These are phyloP conservation scores for Octodonta nipae DNA, from an alignment of 2,888 invertebrate genomes.

Conservation along the genomic window DNA sequence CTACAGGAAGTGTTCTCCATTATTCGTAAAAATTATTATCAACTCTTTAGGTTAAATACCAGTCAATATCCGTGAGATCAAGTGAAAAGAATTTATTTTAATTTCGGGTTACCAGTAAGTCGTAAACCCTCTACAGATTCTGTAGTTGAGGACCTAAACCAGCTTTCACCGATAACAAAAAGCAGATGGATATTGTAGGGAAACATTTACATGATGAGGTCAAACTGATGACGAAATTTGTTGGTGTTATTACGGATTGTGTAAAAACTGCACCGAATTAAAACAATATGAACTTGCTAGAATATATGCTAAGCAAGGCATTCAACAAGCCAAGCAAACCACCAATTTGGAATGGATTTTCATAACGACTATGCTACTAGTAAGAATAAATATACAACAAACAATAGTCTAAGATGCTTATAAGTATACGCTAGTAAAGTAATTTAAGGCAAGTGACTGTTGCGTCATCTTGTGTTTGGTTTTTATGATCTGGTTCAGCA, in stretches of 20 bases:
- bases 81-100: conserved; percentile 24
- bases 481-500: too few species aligned
- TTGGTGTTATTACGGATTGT: neutral
- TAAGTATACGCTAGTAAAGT: too few species aligned
- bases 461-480: too few species aligned
- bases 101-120: conserved; percentile 27
- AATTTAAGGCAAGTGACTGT: too few species aligned
- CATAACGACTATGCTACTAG: neutral
- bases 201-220: neutral
- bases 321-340: neutral
- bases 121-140: conserved; percentile 31
- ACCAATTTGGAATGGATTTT: neutral
- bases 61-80: conserved; percentile 20
- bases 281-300: neutral
- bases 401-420: too few species aligned
- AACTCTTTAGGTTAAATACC: conserved; percentile 32
- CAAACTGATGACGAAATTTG: neutral
- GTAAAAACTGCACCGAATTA: neutral
- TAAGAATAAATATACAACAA: neutral
- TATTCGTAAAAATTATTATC: conserved; percentile 33
- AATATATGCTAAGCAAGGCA: neutral
- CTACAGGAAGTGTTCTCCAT: conserved; percentile 33
- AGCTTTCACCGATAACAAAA: conserved; percentile 26
- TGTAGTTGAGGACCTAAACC: conserved; percentile 27
- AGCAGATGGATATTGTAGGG: neutral